These are phyloP conservation scores for Centruroides vittatus DNA, from an alignment of 1,140 invertebrate genomes.

Conservation along the genomic window DNA sequence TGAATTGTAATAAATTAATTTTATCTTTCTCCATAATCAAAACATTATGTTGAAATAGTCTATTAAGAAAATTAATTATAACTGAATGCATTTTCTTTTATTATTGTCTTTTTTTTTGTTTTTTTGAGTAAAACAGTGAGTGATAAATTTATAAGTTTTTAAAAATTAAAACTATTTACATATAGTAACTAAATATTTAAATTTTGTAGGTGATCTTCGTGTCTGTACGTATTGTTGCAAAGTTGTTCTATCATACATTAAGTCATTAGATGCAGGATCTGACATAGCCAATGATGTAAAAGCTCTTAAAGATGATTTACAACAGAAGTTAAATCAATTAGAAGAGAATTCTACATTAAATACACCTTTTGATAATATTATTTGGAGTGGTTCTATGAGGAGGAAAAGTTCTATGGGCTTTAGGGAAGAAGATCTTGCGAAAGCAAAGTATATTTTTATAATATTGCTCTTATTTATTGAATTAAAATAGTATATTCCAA, in stretches of 20 bases:
- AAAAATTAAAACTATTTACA: too few relatives aligned
- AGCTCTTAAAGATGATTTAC: conserved; percentile 65
- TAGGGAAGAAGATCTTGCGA: conserved; percentile 16
- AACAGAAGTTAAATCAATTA: conserved; percentile 25
- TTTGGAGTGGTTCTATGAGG: not conserved
- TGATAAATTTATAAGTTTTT: too few relatives aligned
- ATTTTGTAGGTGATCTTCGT: conserved; percentile 54
- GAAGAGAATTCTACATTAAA: not conserved
- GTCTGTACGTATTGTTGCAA: conserved; percentile 91
- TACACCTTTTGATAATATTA: not conserved
- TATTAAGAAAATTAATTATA: too few relatives aligned
- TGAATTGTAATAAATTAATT: too few relatives aligned
- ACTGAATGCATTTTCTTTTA: too few relatives aligned
- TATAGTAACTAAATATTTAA: too few relatives aligned
- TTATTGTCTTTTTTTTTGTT: too few relatives aligned
- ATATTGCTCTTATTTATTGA: too few relatives aligned
- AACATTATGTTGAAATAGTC: too few relatives aligned
- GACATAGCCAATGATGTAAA: conserved; percentile 61
- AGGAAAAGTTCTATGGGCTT: conserved; percentile 16
- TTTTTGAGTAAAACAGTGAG: too few relatives aligned
- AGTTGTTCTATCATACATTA: conserved; percentile 72
- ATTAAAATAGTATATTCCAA: too few relatives aligned
- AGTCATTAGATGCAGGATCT: conserved; percentile 58
- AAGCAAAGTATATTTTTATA: conserved; percentile 8
- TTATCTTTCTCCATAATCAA: too few relatives aligned